These are phyloP conservation scores for Phaetusa simplex DNA, from an alignment of 2,113 vertebrate genomes.

Conservation along the genomic window DNA sequence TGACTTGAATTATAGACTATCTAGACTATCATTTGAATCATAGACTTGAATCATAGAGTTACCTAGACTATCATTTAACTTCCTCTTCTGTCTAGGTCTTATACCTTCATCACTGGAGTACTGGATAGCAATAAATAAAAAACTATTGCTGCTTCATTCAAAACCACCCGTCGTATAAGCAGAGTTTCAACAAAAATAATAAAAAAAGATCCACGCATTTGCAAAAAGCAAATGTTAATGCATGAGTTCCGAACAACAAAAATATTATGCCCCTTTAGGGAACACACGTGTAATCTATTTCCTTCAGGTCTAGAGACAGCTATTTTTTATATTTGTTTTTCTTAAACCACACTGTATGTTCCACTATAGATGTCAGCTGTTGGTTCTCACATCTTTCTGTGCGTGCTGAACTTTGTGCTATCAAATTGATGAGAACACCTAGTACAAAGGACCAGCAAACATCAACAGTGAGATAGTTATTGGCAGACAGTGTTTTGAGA, in stretches of 20 bases:
- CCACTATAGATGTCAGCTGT: background rate
- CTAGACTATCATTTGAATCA: background rate
- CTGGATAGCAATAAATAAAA: background rate
- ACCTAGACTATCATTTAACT: background rate
- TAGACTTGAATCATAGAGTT: no score
- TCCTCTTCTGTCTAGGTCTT: background rate
- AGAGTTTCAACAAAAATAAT: background rate
- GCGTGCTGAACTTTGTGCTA: background rate
- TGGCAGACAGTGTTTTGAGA: slow-evolving; percentile 8
- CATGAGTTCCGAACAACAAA: background rate
- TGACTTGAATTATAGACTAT: no score
- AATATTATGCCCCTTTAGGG: background rate
- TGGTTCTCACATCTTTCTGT: background rate
- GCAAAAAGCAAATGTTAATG: background rate
- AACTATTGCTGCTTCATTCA: background rate
- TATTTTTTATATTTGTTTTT: background rate
- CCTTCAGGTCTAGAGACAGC: background rate
- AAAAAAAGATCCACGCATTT: background rate
- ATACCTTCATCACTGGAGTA: background rate
- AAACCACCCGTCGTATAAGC: background rate
- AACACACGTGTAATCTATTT: background rate
- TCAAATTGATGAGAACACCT: background rate
- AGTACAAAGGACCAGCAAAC: background rate
- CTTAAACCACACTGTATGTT: background rate
- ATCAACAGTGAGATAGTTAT: slow-evolving; percentile 17